Percentiles rank a stretch among this genome's conserved stretches.
Conservation (phyloP, 2,888 invertebrate species). For the Ganaspis brasiliensis region DNA sequence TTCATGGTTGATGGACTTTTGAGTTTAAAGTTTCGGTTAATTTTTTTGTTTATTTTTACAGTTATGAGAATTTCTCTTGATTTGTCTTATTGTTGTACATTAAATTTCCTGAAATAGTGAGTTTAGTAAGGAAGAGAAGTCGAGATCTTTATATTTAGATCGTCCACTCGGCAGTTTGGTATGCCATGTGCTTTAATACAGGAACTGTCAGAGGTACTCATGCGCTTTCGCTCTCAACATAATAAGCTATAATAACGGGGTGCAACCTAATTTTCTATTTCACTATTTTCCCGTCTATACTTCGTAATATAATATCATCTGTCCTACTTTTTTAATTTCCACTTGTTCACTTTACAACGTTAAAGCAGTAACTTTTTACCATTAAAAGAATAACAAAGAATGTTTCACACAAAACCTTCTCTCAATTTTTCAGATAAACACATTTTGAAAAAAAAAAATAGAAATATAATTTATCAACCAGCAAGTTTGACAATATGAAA, state of each 20-base stretch:
- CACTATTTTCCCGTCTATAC: constrained; percentile 18
- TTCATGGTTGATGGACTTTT: no score
- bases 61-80: background rate
- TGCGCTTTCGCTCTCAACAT: constrained; percentile 28
- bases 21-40: no score
- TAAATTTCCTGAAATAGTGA: constrained; percentile 52
- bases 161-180: constrained; percentile 53
- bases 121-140: constrained; percentile 50
- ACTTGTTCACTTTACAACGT: background rate
- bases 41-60: background rate
- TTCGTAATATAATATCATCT: constrained; percentile 12
- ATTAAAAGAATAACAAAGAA: constrained; percentile 18
- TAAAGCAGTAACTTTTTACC: background rate
- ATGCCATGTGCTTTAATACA: constrained; percentile 53
- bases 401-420: constrained; percentile 42
- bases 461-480: background rate
- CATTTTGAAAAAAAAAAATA: background rate
- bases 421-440: no score
- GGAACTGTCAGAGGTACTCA: constrained; percentile 47
- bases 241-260: constrained; percentile 21
- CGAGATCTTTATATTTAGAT: constrained; percentile 61
- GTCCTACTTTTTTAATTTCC: constrained; percentile 10
- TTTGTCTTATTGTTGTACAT: constrained; percentile 46
- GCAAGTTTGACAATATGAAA: no score
- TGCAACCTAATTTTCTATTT: constrained; percentile 44